A percentile compares a stretch with the other conserved stretches of the same genome.
Conservation (phyloP, 2,888 invertebrate species). For the Nomada ruficornis region DNA sequence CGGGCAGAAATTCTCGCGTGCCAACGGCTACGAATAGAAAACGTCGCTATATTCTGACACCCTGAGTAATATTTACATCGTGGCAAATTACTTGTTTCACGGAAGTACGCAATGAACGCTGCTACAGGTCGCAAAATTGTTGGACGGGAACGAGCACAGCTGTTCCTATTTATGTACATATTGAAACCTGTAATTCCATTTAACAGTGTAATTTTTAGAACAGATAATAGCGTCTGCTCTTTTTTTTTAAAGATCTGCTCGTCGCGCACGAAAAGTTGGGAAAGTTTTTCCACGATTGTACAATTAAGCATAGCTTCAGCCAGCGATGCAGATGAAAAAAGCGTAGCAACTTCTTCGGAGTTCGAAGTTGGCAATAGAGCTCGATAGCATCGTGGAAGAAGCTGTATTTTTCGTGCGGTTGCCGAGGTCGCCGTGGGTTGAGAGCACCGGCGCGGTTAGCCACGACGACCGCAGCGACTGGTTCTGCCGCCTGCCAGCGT, state of each 20-base stretch:
- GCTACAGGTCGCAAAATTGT: constrained; percentile 27
- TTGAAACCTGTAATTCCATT: constrained; percentile 14
- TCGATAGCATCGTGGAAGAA: constrained; percentile 35
- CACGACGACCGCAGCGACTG: constrained; percentile 82
- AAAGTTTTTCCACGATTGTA: too few relatives aligned
- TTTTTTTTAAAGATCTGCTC: too few relatives aligned
- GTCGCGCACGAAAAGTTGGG: neutral
- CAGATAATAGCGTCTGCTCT: too few relatives aligned
- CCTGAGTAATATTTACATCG: constrained; percentile 39
- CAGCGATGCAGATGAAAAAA: constrained; percentile 13
- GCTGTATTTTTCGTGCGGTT: constrained; percentile 57
- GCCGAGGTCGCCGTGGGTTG: constrained; percentile 78
- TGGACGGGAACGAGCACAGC: constrained; percentile 32
- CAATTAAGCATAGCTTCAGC: neutral
- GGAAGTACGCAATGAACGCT: constrained; percentile 13
- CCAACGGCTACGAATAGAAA: constrained; percentile 37
- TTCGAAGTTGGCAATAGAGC: constrained; percentile 18
- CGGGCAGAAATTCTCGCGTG: constrained; percentile 51
- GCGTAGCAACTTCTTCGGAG: constrained; percentile 8
- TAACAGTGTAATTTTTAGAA: constrained; percentile 3
- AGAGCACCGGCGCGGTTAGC: constrained; percentile 83
- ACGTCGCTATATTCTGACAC: constrained; percentile 9
- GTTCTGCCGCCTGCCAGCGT: constrained; percentile 73
- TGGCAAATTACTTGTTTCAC: constrained; percentile 28
- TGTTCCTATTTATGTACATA: constrained; percentile 23